These are phyloP conservation scores for Gymnoscelis rufifasciata DNA, from an alignment of 2,888 invertebrate species.

Conservation along the genomic window DNA sequence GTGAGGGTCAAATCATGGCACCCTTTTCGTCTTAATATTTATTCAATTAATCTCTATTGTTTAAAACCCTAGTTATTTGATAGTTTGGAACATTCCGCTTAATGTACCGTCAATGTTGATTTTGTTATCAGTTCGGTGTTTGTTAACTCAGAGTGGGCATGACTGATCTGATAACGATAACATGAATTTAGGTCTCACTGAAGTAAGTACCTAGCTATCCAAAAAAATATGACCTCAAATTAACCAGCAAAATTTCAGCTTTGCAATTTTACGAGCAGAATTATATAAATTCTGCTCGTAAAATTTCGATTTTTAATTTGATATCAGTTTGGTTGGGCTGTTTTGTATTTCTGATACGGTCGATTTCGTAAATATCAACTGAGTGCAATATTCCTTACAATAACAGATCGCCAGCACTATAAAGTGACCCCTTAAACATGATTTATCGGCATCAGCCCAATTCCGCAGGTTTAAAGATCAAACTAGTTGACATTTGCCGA, in stretches of 20 bases:
- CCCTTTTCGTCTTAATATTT: too few relatives aligned
- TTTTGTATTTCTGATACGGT: too few relatives aligned
- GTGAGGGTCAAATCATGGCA: too few relatives aligned
- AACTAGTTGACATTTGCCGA: constrained; percentile 24
- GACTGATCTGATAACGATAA: constrained; percentile 11
- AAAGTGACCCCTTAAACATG: background rate
- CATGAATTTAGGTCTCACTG: constrained; percentile 7
- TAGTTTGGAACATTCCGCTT: background rate
- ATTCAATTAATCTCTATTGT: too few relatives aligned
- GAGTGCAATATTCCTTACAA: too few relatives aligned
- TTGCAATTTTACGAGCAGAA: too few relatives aligned
- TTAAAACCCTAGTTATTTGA: too few relatives aligned
- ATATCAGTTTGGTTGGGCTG: too few relatives aligned
- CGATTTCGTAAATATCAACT: too few relatives aligned
- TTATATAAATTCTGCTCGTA: too few relatives aligned
- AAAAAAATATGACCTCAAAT: background rate
- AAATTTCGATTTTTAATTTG: too few relatives aligned
- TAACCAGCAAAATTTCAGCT: too few relatives aligned
- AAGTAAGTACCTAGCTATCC: background rate
- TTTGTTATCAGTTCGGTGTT: constrained; percentile 9
- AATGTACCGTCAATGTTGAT: constrained; percentile 5
- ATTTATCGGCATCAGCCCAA: constrained; percentile 17
- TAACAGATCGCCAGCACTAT: background rate
- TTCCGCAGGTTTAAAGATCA: constrained; percentile 22
- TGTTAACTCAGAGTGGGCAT: constrained; percentile 13